Evolutionary conservation across 1,140 invertebrate genomes (phyloP), one percentile per base, ranked within the genome.

Genomic region (Drosophila asahinai): DNA sequence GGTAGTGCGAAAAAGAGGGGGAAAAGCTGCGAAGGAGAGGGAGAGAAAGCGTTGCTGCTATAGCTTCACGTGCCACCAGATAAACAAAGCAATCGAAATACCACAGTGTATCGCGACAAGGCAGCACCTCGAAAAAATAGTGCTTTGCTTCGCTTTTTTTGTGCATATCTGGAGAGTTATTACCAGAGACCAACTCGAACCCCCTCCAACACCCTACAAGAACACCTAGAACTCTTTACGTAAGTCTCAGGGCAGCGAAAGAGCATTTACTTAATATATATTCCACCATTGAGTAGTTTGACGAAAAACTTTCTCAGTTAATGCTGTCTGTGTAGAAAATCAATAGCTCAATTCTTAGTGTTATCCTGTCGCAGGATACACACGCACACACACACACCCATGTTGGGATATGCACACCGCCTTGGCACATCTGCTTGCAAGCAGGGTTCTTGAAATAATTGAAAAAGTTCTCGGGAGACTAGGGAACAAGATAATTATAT

Each of bases 1-100:
- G 36, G 11, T 11, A 36, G 25, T 54, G 47, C 59, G 49, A 45
- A 55, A 52, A 42, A 59, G 38, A 17, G 27, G 42, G 33, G 42
- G 42, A 17, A 54, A 47, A 38, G 54, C 54, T 57, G 36, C 54
- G 36, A 43, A 17, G 47, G 59, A 49, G 62, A 71, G 61, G 51
- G 43, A 47, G 68, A 71, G 74, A 67, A 66, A 60, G 42, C 45
- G n/a, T 59, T 68, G 48, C 48, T 43, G 22, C n/a, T 70, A 38
- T 70, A 38, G 65, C 77, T 73, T 51, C 83, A 86, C 83, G 83
- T 89, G 83, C 74, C 74, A 40, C 66, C 76, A 86, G 82, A 86
- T 74, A 78, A 78, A 78, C 75, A 80, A 80, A 58, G 52, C 54
- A 63, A 67, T 61, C 70, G 45, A 60, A 71, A 65, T 43, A 59